Evolutionary conservation across 92 coral and sea anemone genomes (phyloP), one percentile per base, ranked within the genome.

Genomic region (Bergia puertoricense): DNA sequence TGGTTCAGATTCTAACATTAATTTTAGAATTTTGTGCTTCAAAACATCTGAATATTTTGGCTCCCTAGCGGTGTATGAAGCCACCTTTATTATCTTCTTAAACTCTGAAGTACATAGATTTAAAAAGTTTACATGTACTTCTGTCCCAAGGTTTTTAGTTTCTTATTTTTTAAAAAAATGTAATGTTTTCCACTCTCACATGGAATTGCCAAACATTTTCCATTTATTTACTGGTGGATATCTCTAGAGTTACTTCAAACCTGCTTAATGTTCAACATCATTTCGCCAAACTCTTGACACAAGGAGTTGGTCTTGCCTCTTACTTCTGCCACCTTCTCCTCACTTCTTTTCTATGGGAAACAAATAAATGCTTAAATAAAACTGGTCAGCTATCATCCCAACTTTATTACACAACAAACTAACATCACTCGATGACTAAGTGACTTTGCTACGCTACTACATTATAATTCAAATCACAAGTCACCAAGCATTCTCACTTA

Each of bases 251-350:
- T 80, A 68, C 4, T 36, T 37, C 87, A 11, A 69, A 84, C 87
- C 87, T 84, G 42, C 39, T 69, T 72, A 45, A 84, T 45, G 36
- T 16, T 69, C n/a, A 69, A 41, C 67, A 84, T 45, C 23, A 56
- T 37, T 74, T 84, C 43, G 30, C 87, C 65, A 84, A 84, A 73
- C 43, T 68, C 87, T 71, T 45, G 87, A 38, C 87, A 84, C 36
- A 84, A 84, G 44, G 67, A 68, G 45, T 84, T 51, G 23, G 87
- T 84, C 67, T 84, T 69, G n/a, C 74, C 71, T 8, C 62, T 74
- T 8, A 84, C 78, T 84, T 71, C 87, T 46, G 77, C 46, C 10
- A 84, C 62, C 54, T 84, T 84, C 56, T 84, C 87, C 45, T 45
- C 59, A 2, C 78, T 71, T 74, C 57, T 30, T 84, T 84, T 84